Evolutionary conservation across 2,797 vertebrate species (phyloP).

Genomic region (Xiphophorus birchmanni): DNA sequence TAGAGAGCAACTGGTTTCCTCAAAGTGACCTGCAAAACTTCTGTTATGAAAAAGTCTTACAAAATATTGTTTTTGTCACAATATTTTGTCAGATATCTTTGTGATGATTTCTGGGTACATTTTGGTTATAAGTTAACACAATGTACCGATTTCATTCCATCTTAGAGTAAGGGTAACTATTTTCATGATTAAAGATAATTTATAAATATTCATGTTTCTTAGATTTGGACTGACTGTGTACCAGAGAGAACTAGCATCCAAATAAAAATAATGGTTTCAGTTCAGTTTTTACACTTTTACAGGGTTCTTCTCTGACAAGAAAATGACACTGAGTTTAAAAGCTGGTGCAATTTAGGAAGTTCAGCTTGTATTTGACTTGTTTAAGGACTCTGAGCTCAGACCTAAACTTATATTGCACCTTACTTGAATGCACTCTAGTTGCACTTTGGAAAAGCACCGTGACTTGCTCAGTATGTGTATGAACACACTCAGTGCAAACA

Average conservation of each 20-base stretch:
- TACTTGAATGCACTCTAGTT: too few species aligned
- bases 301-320: background rate
- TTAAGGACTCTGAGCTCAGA: too few species aligned
- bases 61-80: background rate
- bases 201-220: background rate
- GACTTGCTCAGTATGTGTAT: too few species aligned
- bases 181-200: background rate
- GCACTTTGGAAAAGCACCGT: too few species aligned
- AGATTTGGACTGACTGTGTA: background rate
- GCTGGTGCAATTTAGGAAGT: too few species aligned
- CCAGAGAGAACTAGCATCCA: background rate
- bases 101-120: background rate
- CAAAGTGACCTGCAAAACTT: constrained; percentile 3
- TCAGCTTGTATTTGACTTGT: too few species aligned
- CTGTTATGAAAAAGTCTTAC: background rate
- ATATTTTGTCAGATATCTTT: background rate
- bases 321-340: too few species aligned
- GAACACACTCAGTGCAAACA: too few species aligned
- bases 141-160: background rate
- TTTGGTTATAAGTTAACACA: background rate
- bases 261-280: background rate
- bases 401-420: too few species aligned
- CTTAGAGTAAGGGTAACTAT: background rate
- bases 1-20: constrained; percentile 51
- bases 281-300: background rate